These are phyloP conservation scores for Falco berigora DNA, from an alignment of 2,797 vertebrate species.

Conservation along the genomic window DNA sequence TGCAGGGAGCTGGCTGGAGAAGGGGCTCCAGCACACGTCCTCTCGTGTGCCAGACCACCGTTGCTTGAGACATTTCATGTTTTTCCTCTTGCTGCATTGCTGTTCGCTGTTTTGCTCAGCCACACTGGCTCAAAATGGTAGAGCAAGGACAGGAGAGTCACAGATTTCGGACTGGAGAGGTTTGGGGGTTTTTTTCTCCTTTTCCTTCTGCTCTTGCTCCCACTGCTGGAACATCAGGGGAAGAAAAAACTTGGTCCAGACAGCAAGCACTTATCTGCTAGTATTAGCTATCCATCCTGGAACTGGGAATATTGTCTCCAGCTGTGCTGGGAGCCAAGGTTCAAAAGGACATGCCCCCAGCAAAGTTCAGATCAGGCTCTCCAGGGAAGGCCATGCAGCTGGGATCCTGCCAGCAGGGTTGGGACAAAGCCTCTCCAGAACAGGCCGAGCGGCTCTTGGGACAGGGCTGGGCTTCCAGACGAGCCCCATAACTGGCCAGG, in stretches of 20 bases:
- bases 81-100: neutral
- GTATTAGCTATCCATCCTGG: neutral
- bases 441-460: neutral
- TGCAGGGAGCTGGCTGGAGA: fast-evolving
- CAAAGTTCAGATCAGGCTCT: neutral
- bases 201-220: neutral
- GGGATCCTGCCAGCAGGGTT: neutral
- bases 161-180: neutral
- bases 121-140: neutral
- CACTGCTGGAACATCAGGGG: neutral
- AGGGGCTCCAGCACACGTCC: neutral
- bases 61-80: fast-evolving
- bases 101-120: neutral
- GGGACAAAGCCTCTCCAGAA: neutral
- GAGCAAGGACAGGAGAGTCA: neutral
- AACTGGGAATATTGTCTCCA: neutral
- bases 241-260: neutral
- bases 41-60: neutral
- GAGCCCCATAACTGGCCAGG: neutral
- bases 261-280: neutral
- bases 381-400: neutral
- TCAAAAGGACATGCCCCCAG: neutral
- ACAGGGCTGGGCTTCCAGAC: neutral
- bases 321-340: neutral
- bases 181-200: neutral